phyloP scores from a whole-genome alignment of 2,888 invertebrate species.

The Schizaphis graminum region DNA sequence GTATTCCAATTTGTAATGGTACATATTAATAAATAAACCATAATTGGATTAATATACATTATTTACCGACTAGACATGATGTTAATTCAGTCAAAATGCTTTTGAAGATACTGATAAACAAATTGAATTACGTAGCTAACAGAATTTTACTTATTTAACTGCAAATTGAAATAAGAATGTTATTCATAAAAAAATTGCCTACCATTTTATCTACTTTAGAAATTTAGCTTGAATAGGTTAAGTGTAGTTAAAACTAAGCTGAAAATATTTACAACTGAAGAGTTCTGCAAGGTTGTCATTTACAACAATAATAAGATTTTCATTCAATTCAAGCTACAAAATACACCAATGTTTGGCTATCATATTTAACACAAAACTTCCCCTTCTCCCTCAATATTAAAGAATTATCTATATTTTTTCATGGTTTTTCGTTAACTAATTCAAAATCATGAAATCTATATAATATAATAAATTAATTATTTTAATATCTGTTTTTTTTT shows the following conservation, averaged over 20 bases:
- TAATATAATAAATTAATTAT: not conserved
- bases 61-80: constrained; percentile 42
- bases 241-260: not conserved
- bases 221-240: constrained; percentile 5
- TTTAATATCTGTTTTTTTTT: not conserved
- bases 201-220: not conserved
- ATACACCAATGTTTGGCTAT: constrained; percentile 15
- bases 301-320: constrained; percentile 21
- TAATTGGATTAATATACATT: constrained; percentile 45
- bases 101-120: constrained; percentile 16
- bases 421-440: not conserved
- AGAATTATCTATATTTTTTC: not conserved
- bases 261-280: constrained; percentile 51
- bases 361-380: not conserved
- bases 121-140: not conserved
- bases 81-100: constrained; percentile 38
- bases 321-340: constrained; percentile 15
- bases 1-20: constrained; percentile 29
- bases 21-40: not conserved
- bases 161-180: not conserved
- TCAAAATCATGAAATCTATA: constrained; percentile 20
- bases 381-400: not conserved
- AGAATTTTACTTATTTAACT: constrained; percentile 24
- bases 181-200: constrained; percentile 5
- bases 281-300: not conserved